phyloP scores from a whole-genome alignment of 2,797 vertebrate species.

The Falco berigora region DNA sequence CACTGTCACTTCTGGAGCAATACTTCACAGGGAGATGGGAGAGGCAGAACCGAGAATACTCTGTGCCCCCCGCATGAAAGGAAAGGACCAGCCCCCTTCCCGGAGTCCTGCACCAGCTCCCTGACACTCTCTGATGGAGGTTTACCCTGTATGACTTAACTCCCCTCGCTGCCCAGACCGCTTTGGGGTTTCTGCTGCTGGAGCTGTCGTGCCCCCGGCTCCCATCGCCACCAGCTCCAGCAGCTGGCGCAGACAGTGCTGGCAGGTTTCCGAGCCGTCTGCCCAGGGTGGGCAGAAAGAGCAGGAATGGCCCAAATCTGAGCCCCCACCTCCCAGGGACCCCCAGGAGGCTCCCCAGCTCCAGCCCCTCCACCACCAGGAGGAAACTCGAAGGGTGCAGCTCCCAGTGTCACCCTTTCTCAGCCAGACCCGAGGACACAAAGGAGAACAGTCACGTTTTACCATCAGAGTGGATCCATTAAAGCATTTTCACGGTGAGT shows the following conservation, averaged over 20 bases:
- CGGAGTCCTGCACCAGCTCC: background rate
- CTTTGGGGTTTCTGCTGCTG: background rate
- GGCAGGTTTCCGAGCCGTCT: background rate
- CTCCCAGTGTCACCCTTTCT: background rate
- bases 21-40: background rate
- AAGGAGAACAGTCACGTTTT: background rate
- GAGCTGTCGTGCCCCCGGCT: background rate
- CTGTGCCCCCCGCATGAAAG: background rate
- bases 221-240: background rate
- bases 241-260: background rate
- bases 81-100: background rate
- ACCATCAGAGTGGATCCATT: background rate
- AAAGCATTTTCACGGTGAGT: background rate
- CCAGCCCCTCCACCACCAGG: background rate
- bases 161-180: background rate
- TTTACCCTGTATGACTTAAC: background rate
- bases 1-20: constrained; percentile 10
- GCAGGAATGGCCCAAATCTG: background rate
- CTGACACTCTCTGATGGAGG: background rate
- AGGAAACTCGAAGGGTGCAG: background rate
- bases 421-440: background rate
- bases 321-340: background rate
- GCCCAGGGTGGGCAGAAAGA: background rate
- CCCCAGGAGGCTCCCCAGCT: background rate
- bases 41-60: background rate